Conservation (phyloP, 2,888 invertebrate species). For the Ennomos fuscantarius region DNA sequence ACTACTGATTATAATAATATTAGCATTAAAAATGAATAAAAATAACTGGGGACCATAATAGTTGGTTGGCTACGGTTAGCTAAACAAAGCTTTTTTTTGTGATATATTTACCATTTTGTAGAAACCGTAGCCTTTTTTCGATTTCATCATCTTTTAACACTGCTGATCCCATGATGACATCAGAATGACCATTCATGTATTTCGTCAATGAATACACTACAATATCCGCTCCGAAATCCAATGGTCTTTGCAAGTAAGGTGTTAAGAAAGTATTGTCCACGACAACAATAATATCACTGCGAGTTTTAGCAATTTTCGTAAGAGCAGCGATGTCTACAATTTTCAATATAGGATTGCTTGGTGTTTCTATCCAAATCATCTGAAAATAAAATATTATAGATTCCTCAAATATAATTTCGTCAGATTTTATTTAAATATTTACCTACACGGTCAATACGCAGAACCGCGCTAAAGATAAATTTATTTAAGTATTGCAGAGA, state of each 20-base stretch:
- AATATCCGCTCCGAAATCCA: slow-evolving; percentile 96
- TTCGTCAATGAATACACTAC: slow-evolving; percentile 97
- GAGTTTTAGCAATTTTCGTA: slow-evolving; percentile 84
- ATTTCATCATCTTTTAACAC: slow-evolving; percentile 90
- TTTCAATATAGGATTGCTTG: slow-evolving; percentile 97
- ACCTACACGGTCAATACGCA: background rate
- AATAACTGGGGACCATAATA: no score
- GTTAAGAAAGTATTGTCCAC: slow-evolving; percentile 98
- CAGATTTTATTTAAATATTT: background rate
- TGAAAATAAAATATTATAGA: slow-evolving; percentile 58
- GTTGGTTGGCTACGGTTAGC: no score
- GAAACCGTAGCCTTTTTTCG: slow-evolving; percentile 89
- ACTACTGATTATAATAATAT: no score
- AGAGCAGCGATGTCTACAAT: slow-evolving; percentile 94
- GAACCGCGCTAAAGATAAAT: background rate
- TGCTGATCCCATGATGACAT: slow-evolving; percentile 98
- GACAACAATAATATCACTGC: slow-evolving; percentile 86
- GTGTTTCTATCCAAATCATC: slow-evolving; percentile 97
- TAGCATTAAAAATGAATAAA: no score
- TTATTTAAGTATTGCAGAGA: slow-evolving; percentile 16
- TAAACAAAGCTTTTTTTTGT: background rate
- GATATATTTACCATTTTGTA: slow-evolving; percentile 91
- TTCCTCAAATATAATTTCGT: background rate
- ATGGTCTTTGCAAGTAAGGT: slow-evolving; percentile 95
- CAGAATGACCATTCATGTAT: slow-evolving; percentile 99